phyloP scores from a whole-genome alignment of 2,113 vertebrate species.

The Psittacara wagleri region DNA sequence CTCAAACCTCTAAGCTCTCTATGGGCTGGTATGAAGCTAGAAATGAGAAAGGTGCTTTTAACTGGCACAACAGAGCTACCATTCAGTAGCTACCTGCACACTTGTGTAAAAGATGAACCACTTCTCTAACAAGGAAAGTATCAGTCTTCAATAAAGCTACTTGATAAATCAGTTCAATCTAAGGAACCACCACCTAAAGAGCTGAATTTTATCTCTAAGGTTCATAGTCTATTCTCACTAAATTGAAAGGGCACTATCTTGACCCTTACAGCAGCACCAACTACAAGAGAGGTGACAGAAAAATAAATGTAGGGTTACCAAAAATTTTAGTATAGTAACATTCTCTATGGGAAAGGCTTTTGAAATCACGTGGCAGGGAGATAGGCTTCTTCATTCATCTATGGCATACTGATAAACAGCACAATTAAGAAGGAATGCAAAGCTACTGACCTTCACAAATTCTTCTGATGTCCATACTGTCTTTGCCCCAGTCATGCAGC shows the following conservation, averaged over 20 bases:
- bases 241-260: not conserved
- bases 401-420: fast-evolving
- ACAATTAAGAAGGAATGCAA: fast-evolving
- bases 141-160: not conserved
- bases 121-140: not conserved
- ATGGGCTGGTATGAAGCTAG: not conserved
- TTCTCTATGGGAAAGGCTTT: not conserved
- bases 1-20: not conserved
- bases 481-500: fast-evolving
- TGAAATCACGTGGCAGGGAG: not conserved
- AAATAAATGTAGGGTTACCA: fast-evolving
- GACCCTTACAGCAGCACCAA: not conserved
- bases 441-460: not conserved
- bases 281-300: not conserved
- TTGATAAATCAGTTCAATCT: not conserved
- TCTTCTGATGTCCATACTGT: not conserved
- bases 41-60: not conserved
- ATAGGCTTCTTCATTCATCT: fast-evolving
- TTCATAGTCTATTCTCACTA: not conserved
- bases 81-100: fast-evolving
- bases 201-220: not conserved
- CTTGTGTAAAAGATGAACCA: fast-evolving
- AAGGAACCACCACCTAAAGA: not conserved
- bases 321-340: not conserved
- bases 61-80: not conserved